Evolutionary conservation across 2,797 vertebrate species (phyloP).

Genomic region (Gallinago solitaria): DNA sequence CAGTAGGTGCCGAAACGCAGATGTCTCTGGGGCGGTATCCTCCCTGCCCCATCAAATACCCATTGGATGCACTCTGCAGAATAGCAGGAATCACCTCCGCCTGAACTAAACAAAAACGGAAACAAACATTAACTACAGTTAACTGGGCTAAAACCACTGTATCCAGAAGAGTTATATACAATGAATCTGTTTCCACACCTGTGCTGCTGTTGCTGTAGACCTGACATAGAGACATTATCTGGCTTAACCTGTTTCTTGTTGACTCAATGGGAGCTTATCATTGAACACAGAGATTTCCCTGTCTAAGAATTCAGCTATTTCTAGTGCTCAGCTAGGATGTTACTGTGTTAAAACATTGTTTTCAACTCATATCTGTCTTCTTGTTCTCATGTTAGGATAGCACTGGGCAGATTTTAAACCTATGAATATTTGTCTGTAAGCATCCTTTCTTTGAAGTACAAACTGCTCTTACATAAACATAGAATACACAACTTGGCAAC

Average conservation of each 20-base stretch:
- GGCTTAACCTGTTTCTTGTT: neutral
- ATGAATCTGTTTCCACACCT: neutral
- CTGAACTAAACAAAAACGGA: slow-evolving; percentile 81
- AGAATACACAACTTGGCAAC: accelerated
- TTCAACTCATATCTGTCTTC: neutral
- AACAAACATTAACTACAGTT: neutral
- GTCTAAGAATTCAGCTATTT: neutral
- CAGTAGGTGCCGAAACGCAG: slow-evolving; percentile 95
- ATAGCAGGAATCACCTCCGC: slow-evolving; percentile 91
- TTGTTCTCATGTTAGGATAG: neutral
- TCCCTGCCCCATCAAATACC: slow-evolving; percentile 84
- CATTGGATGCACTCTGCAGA: slow-evolving; percentile 78
- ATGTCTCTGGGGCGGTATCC: slow-evolving; percentile 90
- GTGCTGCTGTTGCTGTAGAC: neutral
- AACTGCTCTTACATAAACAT: neutral
- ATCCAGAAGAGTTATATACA: neutral
- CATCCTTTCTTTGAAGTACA: neutral
- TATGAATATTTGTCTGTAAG: neutral
- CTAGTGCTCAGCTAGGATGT: neutral
- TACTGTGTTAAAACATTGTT: neutral
- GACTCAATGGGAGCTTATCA: neutral
- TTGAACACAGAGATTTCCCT: neutral
- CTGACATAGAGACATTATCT: neutral
- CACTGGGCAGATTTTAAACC: neutral
- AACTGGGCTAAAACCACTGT: neutral